Evolutionary conservation across 2,113 vertebrate species (phyloP), one percentile per base, ranked within the genome.

Genomic region (Haemorhous mexicanus): DNA sequence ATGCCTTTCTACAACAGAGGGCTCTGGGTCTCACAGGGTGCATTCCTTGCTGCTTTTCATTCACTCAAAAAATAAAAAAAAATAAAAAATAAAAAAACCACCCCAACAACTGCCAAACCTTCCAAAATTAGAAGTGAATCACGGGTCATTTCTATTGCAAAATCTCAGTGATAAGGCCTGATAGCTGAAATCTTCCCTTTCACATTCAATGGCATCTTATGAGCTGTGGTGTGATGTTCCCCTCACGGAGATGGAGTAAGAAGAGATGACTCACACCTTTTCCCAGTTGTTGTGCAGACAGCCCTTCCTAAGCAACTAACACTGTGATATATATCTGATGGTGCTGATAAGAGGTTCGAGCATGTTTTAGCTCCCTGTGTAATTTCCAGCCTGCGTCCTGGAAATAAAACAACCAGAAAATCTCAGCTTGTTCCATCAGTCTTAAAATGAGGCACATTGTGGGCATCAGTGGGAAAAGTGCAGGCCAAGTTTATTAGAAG

Each of bases 181-280:
- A 86, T 76, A 39, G 4, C 68, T 85, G 74, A 78, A 83, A 77
- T 58, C 84, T 78, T 75, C 88, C 52, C 44, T 87, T 83, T 89
- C 70, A 72, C 47, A 0, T 79, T 58, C 92, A 87, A 92, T 91
- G 59, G 1, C 61, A 39, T 92, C 90, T 91, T 87, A 97, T 3
- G 88, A 95, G 96, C 95, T 95, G 94, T 92, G 87, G 37, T 56
- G 76, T 96, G 94, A 96, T 90, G 78, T 50, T 89, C 74, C 59
- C 33, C 79, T 89, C 70, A 22, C 0, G 0, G 32, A 72, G 79
- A 90, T 90, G 86, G 93, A 58, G 92, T 94, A 96, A 89, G 88
- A 95, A 78, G 61, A 0, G 92, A 96, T 69, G 96, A 73, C 67
- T 93, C 79, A 67, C 87, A 96, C 75, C 91, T 90, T 86, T 55